Evolutionary conservation across 1,140 invertebrate genomes (phyloP).

Genomic region (Hyposmocoma kahamanoa): DNA sequence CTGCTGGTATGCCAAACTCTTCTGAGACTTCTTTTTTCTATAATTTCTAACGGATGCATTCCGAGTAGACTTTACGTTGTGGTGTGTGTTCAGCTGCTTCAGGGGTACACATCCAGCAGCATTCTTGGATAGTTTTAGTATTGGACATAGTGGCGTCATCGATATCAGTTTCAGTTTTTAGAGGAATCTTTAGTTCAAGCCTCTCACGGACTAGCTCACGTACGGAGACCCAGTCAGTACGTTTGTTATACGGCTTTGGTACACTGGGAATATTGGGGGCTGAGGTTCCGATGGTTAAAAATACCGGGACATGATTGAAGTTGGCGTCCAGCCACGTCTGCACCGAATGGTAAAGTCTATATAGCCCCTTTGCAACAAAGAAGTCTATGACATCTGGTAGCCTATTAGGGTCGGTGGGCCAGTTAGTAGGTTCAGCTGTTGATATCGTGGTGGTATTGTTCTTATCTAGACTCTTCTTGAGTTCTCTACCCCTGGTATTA

Average conservation of each 20-base stretch:
- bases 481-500: slow-evolving; percentile 3
- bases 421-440: slow-evolving; percentile 15
- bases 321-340: slow-evolving; percentile 9
- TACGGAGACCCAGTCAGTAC: slow-evolving; percentile 2
- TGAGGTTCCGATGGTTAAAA: slow-evolving; percentile 5
- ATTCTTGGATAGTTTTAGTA: background rate
- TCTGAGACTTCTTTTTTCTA: background rate
- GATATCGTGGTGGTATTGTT: slow-evolving; percentile 17
- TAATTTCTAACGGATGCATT: background rate
- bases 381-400: slow-evolving; percentile 16
- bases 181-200: background rate
- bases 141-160: background rate
- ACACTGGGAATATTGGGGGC: background rate
- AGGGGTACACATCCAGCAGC: background rate
- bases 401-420: slow-evolving; percentile 7
- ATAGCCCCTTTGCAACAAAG: slow-evolving; percentile 15
- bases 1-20: slow-evolving; percentile 11
- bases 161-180: background rate
- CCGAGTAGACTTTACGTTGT: background rate
- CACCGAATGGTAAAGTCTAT: slow-evolving; percentile 7
- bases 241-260: background rate
- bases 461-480: slow-evolving; percentile 17
- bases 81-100: background rate
- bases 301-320: slow-evolving; percentile 12
- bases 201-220: background rate